Evolutionary conservation across 2,888 invertebrate genomes (phyloP).

Genomic region (Cephus sareptanus): DNA sequence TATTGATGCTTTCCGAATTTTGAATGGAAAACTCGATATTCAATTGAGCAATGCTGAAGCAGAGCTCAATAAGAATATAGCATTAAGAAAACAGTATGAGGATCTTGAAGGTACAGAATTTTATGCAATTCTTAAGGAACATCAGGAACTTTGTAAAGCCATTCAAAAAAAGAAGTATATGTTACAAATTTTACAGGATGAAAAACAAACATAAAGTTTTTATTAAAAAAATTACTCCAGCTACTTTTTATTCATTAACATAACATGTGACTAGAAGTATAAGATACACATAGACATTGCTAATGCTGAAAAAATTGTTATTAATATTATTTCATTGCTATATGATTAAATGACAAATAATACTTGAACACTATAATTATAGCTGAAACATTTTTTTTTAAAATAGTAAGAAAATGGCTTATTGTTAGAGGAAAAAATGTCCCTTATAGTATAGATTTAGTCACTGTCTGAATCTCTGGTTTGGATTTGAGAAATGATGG

Average conservation of each 20-base stretch:
- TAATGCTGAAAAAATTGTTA: too few species aligned
- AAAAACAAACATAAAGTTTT: background rate
- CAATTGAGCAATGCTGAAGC: constrained; percentile 56
- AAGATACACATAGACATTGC: too few species aligned
- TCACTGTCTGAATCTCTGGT: constrained; percentile 60
- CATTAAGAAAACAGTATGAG: constrained; percentile 62
- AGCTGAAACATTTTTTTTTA: too few species aligned
- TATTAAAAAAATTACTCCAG: too few species aligned
- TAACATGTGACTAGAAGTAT: too few species aligned
- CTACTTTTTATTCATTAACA: too few species aligned
- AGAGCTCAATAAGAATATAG: constrained; percentile 59
- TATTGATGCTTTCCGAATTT: constrained; percentile 60
- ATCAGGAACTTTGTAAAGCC: constrained; percentile 59
- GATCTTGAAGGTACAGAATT: constrained; percentile 63
- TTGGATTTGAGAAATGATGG: constrained; percentile 54
- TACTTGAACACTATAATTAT: too few species aligned
- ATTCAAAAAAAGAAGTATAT: constrained; percentile 63
- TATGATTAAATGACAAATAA: too few species aligned
- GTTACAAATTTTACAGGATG: constrained; percentile 27
- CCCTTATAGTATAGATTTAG: constrained; percentile 13
- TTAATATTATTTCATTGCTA: too few species aligned
- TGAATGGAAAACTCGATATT: constrained; percentile 60
- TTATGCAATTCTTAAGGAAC: constrained; percentile 63
- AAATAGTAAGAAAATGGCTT: too few species aligned
- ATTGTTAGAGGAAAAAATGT: too few species aligned